phyloP scores from a whole-genome alignment of 2,888 invertebrate species.

The Platynereis dumerilii region DNA sequence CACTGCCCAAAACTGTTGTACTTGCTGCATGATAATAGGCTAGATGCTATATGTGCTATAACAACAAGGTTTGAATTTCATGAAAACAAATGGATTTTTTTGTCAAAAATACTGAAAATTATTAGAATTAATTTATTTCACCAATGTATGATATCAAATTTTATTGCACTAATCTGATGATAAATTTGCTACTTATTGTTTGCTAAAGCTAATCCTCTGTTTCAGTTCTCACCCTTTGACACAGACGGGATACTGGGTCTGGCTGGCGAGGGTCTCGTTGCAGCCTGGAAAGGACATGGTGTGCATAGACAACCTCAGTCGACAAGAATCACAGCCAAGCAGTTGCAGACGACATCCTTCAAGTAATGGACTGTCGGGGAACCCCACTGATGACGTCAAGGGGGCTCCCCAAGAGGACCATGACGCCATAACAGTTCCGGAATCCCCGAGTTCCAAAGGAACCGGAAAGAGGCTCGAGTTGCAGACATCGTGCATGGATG shows the following conservation, averaged over 20 bases:
- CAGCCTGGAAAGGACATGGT: background rate
- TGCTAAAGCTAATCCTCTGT: too few species aligned
- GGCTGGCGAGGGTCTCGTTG: background rate
- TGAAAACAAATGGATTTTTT: too few species aligned
- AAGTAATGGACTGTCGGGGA: background rate
- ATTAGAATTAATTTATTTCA: too few species aligned
- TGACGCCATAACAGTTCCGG: background rate
- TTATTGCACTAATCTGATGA: too few species aligned
- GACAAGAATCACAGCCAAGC: constrained; percentile 1
- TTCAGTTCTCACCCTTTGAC: background rate
- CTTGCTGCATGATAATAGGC: too few species aligned
- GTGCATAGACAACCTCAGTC: background rate
- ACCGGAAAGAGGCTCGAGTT: background rate
- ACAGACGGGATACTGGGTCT: background rate
- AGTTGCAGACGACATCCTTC: constrained; percentile 3
- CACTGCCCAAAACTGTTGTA: background rate
- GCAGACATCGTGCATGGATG: background rate
- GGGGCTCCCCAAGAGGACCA: background rate
- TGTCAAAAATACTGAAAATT: too few species aligned
- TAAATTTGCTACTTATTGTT: too few species aligned
- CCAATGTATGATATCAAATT: too few species aligned
- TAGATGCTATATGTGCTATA: too few species aligned
- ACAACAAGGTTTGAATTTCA: too few species aligned
- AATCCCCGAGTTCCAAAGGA: constrained; percentile 6
- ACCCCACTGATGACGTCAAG: background rate